These are phyloP conservation scores for Drosophila repletoides DNA, from an alignment of 1,140 invertebrate species.

Conservation along the genomic window DNA sequence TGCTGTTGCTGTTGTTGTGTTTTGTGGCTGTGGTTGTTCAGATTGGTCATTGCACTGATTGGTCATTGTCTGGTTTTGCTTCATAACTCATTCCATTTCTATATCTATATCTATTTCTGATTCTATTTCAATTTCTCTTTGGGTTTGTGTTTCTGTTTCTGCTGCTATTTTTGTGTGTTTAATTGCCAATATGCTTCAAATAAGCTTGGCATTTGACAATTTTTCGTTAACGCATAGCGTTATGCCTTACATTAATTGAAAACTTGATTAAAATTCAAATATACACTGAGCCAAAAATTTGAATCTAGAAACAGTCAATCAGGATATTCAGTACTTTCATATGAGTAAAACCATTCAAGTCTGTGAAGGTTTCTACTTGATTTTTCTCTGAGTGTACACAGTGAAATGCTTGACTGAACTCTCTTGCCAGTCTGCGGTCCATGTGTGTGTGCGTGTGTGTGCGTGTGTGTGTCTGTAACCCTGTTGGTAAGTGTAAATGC, in stretches of 20 bases:
- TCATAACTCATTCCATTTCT: constrained; percentile 4
- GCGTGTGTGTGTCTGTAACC: constrained; percentile 18
- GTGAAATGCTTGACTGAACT: constrained; percentile 38
- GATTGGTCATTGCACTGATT: constrained; percentile 27
- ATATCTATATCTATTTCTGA: constrained; percentile 1
- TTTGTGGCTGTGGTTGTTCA: constrained; percentile 7
- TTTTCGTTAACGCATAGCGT: constrained; percentile 4
- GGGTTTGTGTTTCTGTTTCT: background rate
- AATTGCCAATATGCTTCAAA: constrained; percentile 45
- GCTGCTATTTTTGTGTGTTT: constrained; percentile 15
- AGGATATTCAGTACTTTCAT: too few relatives aligned
- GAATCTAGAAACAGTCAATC: background rate
- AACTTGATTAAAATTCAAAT: constrained; percentile 55
- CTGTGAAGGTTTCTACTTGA: too few relatives aligned
- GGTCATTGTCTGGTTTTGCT: constrained; percentile 22
- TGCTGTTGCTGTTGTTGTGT: constrained; percentile 9
- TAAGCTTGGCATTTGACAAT: constrained; percentile 10
- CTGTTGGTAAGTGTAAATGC: constrained; percentile 12
- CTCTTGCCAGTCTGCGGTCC: constrained; percentile 44
- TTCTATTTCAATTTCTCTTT: background rate
- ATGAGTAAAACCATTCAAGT: too few relatives aligned
- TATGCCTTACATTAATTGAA: constrained; percentile 64
- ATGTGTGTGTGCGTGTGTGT: constrained; percentile 14
- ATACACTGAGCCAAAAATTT: constrained; percentile 3
- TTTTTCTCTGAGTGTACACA: too few relatives aligned